Conservation (phyloP, 1,140 invertebrate genomes). For the Drosophila aff. region DNA sequence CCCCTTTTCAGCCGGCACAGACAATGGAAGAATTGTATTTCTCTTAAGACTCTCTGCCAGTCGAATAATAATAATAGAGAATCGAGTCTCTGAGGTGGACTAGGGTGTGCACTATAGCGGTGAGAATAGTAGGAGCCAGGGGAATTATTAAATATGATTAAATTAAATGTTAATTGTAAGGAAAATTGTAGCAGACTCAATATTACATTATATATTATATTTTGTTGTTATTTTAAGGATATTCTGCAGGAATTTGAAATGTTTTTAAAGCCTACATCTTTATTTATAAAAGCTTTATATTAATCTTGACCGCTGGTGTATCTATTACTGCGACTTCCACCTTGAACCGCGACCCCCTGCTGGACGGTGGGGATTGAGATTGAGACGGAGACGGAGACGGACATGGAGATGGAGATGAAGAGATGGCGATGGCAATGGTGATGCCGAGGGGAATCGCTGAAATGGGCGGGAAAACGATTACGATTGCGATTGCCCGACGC, state of each 20-base stretch:
- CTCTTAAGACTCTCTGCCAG: conserved; percentile 1
- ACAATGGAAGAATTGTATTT: conserved; percentile 14
- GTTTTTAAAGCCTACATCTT: neutral
- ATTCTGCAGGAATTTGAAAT: too few relatives aligned
- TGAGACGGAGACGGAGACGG: neutral
- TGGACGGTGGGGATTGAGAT: neutral
- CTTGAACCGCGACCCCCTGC: conserved; percentile 14
- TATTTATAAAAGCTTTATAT: neutral
- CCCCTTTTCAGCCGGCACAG: neutral
- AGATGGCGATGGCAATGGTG: neutral
- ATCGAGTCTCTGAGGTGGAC: neutral
- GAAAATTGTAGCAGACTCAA: neutral
- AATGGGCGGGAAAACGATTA: conserved; percentile 20
- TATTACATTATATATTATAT: neutral
- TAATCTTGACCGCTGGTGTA: neutral
- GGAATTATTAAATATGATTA: too few relatives aligned
- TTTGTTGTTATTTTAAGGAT: neutral
- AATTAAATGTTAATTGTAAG: too few relatives aligned
- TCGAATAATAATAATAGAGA: conserved; percentile 8
- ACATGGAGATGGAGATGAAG: neutral
- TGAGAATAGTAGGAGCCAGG: neutral
- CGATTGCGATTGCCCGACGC: conserved; percentile 12
- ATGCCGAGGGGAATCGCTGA: conserved; percentile 9
- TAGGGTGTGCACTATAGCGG: neutral
- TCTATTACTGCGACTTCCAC: conserved; percentile 10